Conservation (phyloP, 2,113 vertebrate species). For the Stegastes partitus region DNA sequence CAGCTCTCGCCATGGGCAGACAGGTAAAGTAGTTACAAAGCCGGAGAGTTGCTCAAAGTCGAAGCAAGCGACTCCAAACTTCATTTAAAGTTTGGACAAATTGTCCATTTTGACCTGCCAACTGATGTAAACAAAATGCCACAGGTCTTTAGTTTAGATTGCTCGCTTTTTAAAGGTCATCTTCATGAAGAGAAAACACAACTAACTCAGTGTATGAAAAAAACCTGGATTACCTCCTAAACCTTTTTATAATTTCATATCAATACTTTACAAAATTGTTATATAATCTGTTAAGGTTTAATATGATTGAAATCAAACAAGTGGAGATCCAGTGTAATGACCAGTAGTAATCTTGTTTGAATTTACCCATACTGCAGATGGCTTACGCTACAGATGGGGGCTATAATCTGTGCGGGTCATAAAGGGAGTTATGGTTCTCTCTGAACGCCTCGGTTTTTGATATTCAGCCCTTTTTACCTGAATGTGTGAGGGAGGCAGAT, state of each 20-base stretch:
- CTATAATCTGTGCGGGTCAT: conserved; percentile 59
- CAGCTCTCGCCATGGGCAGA: conserved; percentile 37
- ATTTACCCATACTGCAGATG: conserved; percentile 56
- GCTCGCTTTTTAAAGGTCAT: conserved; percentile 1
- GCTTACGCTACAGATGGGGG: conserved; percentile 57
- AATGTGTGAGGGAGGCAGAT: conserved; percentile 49
- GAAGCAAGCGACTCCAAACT: conserved; percentile 37
- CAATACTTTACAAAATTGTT: conserved; percentile 43
- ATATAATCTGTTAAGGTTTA: conserved; percentile 23
- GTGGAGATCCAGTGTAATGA: conserved; percentile 32
- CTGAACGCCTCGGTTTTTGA: conserved; percentile 55
- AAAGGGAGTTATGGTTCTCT: conserved; percentile 61
- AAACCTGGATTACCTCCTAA: conserved; percentile 9
- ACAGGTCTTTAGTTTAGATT: conserved; percentile 18
- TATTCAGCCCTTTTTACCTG: conserved; percentile 56
- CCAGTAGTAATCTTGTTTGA: conserved; percentile 56
- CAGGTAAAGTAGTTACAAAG: conserved; percentile 44
- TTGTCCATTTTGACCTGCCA: conserved; percentile 45
- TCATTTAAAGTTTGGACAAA: conserved; percentile 34
- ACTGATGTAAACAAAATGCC: conserved; percentile 31
- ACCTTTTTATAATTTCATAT: conserved; percentile 16
- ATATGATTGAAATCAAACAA: conserved; percentile 54
- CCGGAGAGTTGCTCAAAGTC: conserved; percentile 49
- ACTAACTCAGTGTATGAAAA: background rate
- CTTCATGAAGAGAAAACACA: background rate